Base-by-base conservation (phyloP, 2,888 invertebrate genomes). In the Spilarctia lutea region DNA sequence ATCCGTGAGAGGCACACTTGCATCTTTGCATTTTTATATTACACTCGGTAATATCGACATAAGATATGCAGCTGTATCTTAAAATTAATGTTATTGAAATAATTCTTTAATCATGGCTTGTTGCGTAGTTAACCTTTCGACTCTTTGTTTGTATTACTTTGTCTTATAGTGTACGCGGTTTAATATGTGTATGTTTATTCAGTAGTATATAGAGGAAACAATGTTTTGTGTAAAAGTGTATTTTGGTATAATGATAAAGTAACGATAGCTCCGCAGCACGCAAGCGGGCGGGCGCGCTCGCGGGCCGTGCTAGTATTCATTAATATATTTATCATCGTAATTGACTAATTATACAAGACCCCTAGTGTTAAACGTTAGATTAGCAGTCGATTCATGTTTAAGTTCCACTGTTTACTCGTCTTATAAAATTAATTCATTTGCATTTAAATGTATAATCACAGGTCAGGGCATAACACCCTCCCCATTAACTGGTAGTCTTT, bases 161-260 rank as follows among this genome's bases (percentile, higher is more conserved):
- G 93, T 92, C 92, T 92, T 86, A 91, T 94, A 94, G 93, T 94
- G 94, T 95, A 94, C 94, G 94, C 94, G 94, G 92, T 95, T 96
- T 94, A 95, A 95, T 95, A 95, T 96, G 94, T 95, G 95, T 95
- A 96, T 94, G 95, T 96, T 94, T 96, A 96, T 96, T 93, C 92
- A 93, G 94, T 96, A 96, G 95, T 93, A 92, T 91, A 91, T 91
- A 91, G 92, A 90, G 87, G 89, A 90, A 90, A 93, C 91, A 91
- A 84, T 94, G 94, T 94, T 93, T 85, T 95, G 94, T 94, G 94
- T 93, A 93, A 93, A 94, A 94, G 94, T 95, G 95, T 95, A 95
- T 94, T 94, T 93, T 94, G 93, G 93, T 93, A 94, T 93, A 88
- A 81, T 90, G 87, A 90, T 90, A 91, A 88, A 90, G 85, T 90